phyloP scores from a whole-genome alignment of 2,888 invertebrate genomes.

The Automeris io region DNA sequence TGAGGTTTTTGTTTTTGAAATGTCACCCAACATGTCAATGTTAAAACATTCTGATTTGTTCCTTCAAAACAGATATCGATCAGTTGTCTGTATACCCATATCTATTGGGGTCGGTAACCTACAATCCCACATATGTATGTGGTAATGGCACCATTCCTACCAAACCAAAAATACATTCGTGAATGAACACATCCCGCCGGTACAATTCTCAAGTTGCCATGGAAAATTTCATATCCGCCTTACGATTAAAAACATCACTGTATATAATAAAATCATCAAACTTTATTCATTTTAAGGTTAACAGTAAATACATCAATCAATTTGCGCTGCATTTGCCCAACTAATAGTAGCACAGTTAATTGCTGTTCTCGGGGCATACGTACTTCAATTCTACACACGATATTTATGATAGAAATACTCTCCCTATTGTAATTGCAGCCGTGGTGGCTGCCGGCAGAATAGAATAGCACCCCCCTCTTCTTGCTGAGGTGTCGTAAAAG shows the following conservation, averaged over 20 bases:
- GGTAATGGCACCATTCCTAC: slow-evolving; percentile 56
- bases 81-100: slow-evolving; percentile 61
- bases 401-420: no score
- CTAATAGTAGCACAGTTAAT: no score
- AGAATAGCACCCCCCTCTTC: no score
- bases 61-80: slow-evolving; percentile 44
- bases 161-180: slow-evolving; percentile 56
- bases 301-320: no score
- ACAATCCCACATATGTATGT: slow-evolving; percentile 40
- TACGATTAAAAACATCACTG: slow-evolving; percentile 6
- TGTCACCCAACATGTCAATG: slow-evolving; percentile 4
- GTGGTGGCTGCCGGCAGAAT: no score
- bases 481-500: no score
- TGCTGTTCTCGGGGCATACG: no score
- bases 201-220: slow-evolving; percentile 42
- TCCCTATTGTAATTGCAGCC: no score
- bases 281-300: no score
- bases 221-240: slow-evolving; percentile 67
- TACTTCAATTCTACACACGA: no score
- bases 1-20: not conserved
- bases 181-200: slow-evolving; percentile 41
- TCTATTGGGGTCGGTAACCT: slow-evolving; percentile 59
- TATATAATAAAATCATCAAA: not conserved
- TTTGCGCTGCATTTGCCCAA: no score
- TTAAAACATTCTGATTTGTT: slow-evolving; percentile 6